These are phyloP conservation scores for Ornithorhynchus anatinus DNA, from an alignment of 2,113 vertebrate species.

Conservation along the genomic window DNA sequence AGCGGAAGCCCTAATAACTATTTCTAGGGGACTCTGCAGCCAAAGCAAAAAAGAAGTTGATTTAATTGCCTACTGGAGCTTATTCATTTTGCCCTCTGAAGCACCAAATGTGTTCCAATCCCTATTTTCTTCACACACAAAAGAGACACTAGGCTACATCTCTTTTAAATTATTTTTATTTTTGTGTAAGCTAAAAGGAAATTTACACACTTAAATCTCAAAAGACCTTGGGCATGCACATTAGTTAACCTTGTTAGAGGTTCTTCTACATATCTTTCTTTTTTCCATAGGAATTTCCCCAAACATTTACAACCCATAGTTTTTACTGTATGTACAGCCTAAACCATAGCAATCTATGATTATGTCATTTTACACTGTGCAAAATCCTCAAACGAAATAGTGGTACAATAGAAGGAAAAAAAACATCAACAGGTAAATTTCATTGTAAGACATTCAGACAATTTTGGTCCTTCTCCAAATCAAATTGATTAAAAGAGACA, in stretches of 20 bases:
- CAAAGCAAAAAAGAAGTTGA: not conserved
- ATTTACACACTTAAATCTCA: constrained; percentile 94
- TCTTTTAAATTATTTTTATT: constrained; percentile 99
- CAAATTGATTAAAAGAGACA: constrained; percentile 72
- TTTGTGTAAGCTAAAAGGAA: constrained; percentile 98
- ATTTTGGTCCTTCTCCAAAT: constrained; percentile 93
- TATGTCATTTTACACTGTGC: constrained; percentile 98
- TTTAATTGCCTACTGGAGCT: not conserved
- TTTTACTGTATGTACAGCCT: constrained; percentile 92
- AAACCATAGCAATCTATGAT: constrained; percentile 97
- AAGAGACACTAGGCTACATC: constrained; percentile 53
- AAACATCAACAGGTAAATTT: constrained; percentile 68
- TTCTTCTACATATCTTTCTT: constrained; percentile 86
- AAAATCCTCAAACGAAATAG: constrained; percentile 92
- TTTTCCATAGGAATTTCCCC: constrained; percentile 98
- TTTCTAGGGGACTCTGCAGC: not conserved
- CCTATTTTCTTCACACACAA: not conserved
- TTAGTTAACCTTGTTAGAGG: constrained; percentile 87
- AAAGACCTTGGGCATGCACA: constrained; percentile 92
- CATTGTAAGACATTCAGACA: constrained; percentile 77
- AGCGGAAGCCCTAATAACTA: not conserved
- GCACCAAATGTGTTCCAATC: not conserved
- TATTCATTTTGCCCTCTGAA: not conserved
- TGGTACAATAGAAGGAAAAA: constrained; percentile 77
- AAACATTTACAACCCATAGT: constrained; percentile 93